Evolutionary conservation across 2,113 vertebrate species (phyloP).

Genomic region (Ginglymostoma cirratum): DNA sequence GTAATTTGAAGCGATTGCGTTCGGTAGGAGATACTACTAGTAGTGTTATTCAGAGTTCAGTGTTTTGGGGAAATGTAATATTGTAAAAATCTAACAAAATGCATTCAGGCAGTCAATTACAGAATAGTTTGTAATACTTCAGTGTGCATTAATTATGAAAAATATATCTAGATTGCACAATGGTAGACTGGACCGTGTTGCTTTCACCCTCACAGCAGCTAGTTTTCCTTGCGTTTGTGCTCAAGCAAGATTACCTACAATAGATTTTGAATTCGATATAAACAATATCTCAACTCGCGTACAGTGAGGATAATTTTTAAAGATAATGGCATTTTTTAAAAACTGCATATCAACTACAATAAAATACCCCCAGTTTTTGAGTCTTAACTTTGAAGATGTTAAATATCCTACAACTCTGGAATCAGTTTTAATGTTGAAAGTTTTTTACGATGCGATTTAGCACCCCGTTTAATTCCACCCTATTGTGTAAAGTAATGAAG

Average conservation of each 20-base stretch:
- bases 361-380: background rate
- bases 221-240: background rate
- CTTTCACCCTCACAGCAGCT: background rate
- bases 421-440: background rate
- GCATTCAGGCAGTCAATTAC: background rate
- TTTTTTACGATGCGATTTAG: slow-evolving; percentile 13
- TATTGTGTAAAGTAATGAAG: background rate
- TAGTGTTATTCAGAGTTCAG: slow-evolving; percentile 5
- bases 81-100: slow-evolving; percentile 8
- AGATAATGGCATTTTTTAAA: background rate
- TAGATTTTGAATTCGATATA: background rate
- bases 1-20: background rate
- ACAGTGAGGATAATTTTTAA: background rate
- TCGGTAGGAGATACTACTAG: background rate
- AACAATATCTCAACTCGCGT: slow-evolving; percentile 9
- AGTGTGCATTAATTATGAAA: background rate
- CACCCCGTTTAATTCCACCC: background rate
- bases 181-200: background rate
- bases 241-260: background rate
- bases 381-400: slow-evolving; percentile 10
- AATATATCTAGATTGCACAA: background rate
- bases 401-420: background rate
- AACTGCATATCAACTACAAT: background rate
- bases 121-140: background rate
- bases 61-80: background rate